phyloP scores from a whole-genome alignment of 2,113 vertebrate species.

The Thunnus thynnus region DNA sequence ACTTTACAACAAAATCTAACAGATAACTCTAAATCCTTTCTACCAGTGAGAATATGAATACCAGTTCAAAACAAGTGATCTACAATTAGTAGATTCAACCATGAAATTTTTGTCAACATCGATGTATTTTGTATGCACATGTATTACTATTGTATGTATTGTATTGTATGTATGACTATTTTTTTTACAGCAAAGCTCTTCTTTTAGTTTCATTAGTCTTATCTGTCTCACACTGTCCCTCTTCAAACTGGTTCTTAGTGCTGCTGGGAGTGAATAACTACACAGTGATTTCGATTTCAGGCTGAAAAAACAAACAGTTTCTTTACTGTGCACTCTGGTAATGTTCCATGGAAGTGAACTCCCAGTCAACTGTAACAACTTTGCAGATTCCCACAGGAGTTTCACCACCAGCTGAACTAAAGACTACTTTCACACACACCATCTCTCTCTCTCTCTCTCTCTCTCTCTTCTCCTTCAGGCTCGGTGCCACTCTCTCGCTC shows the following conservation, averaged over 20 bases:
- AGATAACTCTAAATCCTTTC: too few species aligned
- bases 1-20: too few species aligned
- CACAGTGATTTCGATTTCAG: neutral
- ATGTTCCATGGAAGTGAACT: neutral
- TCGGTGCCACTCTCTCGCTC: slow-evolving; percentile 82
- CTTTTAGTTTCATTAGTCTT: neutral
- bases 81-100: too few species aligned
- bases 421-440: neutral
- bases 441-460: neutral
- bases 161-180: too few species aligned
- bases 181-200: too few species aligned
- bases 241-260: neutral
- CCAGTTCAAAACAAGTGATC: too few species aligned
- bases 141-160: too few species aligned
- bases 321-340: neutral
- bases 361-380: neutral
- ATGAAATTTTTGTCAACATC: too few species aligned
- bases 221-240: neutral
- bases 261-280: neutral
- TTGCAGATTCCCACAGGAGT: neutral
- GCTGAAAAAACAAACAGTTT: neutral
- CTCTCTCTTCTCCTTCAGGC: slow-evolving; percentile 55
- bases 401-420: neutral
- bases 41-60: too few species aligned
- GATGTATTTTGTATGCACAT: too few species aligned